Evolutionary conservation across 64 coral and sea anemone genomes (phyloP), one percentile per base, ranked within the genome.

Genomic region (Montipora cactus): DNA sequence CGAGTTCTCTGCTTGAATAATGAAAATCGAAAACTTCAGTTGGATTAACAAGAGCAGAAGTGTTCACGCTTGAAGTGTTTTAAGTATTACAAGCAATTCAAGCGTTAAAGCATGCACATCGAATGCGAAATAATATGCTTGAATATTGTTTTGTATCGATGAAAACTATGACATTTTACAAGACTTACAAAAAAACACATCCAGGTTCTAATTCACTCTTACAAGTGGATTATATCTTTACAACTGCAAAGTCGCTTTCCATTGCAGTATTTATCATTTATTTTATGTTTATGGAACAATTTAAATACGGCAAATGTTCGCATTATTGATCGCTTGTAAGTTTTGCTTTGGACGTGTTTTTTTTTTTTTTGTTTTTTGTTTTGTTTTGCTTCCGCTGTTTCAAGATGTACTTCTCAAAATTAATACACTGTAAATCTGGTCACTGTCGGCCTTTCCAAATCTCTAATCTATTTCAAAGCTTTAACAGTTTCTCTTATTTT

Each of bases 131-230:
- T 81, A 52, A 81, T 81, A 52, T 49, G 79, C 79, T 81, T 81
- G 50, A 81, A 81, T 81, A 81, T 81, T 81, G 79, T 81, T 81
- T 81, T 81, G 79, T 81, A 81, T 81, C 79, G n/a, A 81, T 81
- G 79, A 81, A 81, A 57, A 49, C 79, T 52, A 7, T 81, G 79
- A 81, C 22, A 81, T 81, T 81, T 81, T 81, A 57, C 79, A 81
- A 58, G 49, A 61, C 45, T 13, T 81, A 55, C 22, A 55, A 81
- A 81, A 81, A 28, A 37, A 37, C 37, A 37, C 37, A 37, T 37
- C 37, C 37, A 37, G 37, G 37, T 37, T 37, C 37, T 37, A 37
- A 37, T 37, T 37, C 37, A 37, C 37, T 37, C 37, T 37, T 1
- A 37, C 37, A 37, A 37, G 37, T 83, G 80, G 80, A 83, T 83